Evolutionary conservation across 2,113 vertebrate genomes (phyloP), one percentile per base, ranked within the genome.

Genomic region (Grallaria varia): DNA sequence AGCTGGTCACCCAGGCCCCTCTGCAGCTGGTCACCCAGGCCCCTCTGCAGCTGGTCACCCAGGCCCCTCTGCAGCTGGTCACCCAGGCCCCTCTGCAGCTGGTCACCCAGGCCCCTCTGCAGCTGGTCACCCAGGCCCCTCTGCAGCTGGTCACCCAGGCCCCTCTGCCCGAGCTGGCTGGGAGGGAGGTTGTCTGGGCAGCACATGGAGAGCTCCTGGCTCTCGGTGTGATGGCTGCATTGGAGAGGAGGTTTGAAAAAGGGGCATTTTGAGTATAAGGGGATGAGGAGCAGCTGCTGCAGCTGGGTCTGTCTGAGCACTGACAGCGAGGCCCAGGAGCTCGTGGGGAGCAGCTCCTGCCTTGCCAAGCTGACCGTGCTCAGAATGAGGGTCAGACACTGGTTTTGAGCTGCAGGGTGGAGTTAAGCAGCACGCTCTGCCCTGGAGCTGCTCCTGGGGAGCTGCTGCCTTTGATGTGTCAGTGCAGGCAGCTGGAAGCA

Each of bases 161-260:
- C 68, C 1, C 2, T 7, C 22, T 40, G 87, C 20, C 42, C 59
- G 18, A 5, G 19, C 49, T 30, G 3, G 0, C 5, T 16, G 4
- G 1, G 19, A 66, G 80, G 47, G 44, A 39, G 1, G 10, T 9
- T 33, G 31, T 15, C 53, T 24, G 18, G 47, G 35, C 40, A 16
- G 69, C 3, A 31, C 62, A 40, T 10, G 1, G 24, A 42, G 33
- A 44, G 28, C 66, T 80, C 62, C 52, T 1, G 1, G 45, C 62
- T 33, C 6, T 0, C 0, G 3, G 20, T 14, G 53, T 0, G 0
- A 20, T 1, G 56, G 35, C 10, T 84, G 39, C 0, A 3, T 10
- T 35, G 44, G 60, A 27, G 44, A 67, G n/a, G 44, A 67, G n/a
- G 7, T 44, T 74, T 39, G 13, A 35, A 74, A 66, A 27, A 4